Evolutionary conservation across 1,140 invertebrate species (phyloP).

Genomic region (Sycophila sp.): DNA sequence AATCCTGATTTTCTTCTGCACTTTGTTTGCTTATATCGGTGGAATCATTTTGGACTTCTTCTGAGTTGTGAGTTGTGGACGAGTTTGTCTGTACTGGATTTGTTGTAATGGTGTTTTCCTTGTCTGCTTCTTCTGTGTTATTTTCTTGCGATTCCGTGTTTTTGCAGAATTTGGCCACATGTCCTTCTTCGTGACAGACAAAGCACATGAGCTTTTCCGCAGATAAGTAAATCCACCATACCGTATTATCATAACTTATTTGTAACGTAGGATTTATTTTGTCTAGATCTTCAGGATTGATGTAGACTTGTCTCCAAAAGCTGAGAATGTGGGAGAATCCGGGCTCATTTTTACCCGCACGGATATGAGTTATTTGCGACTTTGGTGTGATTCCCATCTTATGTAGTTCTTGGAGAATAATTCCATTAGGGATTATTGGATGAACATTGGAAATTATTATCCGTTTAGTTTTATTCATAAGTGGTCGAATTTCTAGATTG

Average conservation of each 20-base stretch:
- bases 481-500: background rate
- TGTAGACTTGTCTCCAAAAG: background rate
- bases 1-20: too few species aligned
- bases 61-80: too few species aligned
- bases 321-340: slow-evolving; percentile 7
- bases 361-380: background rate
- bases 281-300: slow-evolving; percentile 7
- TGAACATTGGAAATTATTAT: slow-evolving; percentile 9
- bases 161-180: too few species aligned
- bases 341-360: background rate
- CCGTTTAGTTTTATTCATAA: slow-evolving; percentile 5
- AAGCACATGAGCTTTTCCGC: slow-evolving; percentile 25
- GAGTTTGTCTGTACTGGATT: background rate
- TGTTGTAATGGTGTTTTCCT: too few species aligned
- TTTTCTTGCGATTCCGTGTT: background rate
- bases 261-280: slow-evolving; percentile 4
- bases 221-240: slow-evolving; percentile 19
- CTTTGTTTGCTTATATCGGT: too few species aligned
- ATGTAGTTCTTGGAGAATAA: background rate
- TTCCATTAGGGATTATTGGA: slow-evolving; percentile 1
- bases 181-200: slow-evolving; percentile 14
- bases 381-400: background rate
- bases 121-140: too few species aligned
- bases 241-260: background rate
- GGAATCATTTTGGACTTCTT: too few species aligned